phyloP scores from a whole-genome alignment of 2,797 vertebrate species.

The Corythornis leucogaster region DNA sequence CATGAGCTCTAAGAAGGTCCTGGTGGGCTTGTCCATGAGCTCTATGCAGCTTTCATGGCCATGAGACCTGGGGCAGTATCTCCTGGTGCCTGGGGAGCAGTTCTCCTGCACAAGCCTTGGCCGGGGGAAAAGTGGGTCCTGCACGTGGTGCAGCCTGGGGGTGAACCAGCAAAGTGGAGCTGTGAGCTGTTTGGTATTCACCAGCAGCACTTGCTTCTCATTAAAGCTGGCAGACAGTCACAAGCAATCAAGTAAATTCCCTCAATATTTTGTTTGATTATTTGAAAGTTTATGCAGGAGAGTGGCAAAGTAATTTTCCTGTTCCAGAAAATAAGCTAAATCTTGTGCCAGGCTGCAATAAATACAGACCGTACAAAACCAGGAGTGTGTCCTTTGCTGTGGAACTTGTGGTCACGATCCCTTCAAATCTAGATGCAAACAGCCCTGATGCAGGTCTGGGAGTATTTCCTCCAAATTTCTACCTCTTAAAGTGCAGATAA shows the following conservation, averaged over 20 bases:
- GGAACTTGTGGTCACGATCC: accelerated
- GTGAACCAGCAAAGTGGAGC: not conserved
- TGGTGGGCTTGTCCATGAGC: not conserved
- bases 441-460: accelerated
- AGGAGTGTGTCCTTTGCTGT: accelerated
- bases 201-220: accelerated
- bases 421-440: not conserved
- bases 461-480: not conserved
- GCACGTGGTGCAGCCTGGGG: not conserved
- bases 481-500: not conserved
- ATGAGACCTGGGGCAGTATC: accelerated
- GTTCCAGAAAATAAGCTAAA: not conserved
- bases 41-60: accelerated
- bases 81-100: accelerated
- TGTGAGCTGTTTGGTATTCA: not conserved
- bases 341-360: not conserved
- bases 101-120: not conserved
- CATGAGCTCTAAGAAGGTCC: not conserved
- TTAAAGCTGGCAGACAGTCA: not conserved
- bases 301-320: not conserved
- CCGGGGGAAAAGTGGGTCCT: not conserved
- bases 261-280: not conserved
- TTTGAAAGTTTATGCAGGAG: not conserved
- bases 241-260: not conserved
- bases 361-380: not conserved